phyloP scores from a whole-genome alignment of 2,888 invertebrate species.

The Macrophya annulata region DNA sequence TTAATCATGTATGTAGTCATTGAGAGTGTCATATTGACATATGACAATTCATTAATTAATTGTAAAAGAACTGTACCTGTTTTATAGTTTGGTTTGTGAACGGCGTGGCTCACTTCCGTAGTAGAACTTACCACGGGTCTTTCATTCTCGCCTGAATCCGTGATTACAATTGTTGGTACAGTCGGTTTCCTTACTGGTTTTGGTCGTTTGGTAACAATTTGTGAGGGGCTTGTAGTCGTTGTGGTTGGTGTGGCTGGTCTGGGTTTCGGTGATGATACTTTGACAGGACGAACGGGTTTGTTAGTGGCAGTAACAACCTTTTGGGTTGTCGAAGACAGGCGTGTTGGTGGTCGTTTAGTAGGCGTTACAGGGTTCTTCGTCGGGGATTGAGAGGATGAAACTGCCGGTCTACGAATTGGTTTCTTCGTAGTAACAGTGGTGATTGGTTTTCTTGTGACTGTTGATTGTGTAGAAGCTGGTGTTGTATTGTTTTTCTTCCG shows the following conservation, averaged over 20 bases:
- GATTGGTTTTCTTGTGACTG: conserved; percentile 74
- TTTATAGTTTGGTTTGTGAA: conserved; percentile 41
- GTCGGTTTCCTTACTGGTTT: conserved; percentile 79
- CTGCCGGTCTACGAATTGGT: conserved; percentile 52
- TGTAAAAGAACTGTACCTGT: conserved; percentile 34
- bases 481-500: conserved; percentile 77
- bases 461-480: conserved; percentile 73
- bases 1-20: background rate
- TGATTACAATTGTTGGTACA: conserved; percentile 70
- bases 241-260: conserved; percentile 74
- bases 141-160: conserved; percentile 64
- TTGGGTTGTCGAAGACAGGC: conserved; percentile 67
- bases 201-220: conserved; percentile 70
- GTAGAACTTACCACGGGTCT: conserved; percentile 53
- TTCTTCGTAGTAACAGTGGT: conserved; percentile 66
- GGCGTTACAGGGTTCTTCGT: conserved; percentile 64
- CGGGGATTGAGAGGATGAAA: conserved; percentile 10
- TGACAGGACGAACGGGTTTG: conserved; percentile 61
- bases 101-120: conserved; percentile 26
- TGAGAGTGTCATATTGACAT: background rate
- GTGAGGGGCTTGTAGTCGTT: conserved; percentile 69
- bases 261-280: conserved; percentile 75
- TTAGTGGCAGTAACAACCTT: conserved; percentile 27
- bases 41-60: background rate
- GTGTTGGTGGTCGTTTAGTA: conserved; percentile 73